A percentile compares a stretch with the other conserved stretches of the same genome.
Conservation (phyloP, 64 coral and sea anemone genomes). For the Dendronephthya gigantea region DNA sequence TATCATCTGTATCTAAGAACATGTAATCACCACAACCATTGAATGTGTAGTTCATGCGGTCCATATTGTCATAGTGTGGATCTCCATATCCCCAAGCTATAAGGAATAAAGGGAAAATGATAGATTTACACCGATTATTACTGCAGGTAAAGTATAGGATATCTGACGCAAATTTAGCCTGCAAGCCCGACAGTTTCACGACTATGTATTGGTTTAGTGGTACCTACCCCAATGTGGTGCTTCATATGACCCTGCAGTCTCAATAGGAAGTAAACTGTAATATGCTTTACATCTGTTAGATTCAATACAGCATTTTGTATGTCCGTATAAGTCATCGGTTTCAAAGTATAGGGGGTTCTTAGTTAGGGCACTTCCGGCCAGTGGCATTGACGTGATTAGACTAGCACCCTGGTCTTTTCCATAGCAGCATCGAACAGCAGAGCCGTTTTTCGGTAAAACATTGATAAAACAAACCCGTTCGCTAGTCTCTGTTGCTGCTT, state of each 20-base stretch:
- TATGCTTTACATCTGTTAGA: not conserved
- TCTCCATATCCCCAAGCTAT: not conserved
- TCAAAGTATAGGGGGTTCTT: not conserved
- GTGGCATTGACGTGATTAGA: not conserved
- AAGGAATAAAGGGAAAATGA: not conserved
- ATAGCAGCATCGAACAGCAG: not conserved
- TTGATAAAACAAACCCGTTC: not conserved
- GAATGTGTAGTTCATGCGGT: not conserved
- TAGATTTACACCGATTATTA: no score
- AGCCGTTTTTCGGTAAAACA: not conserved
- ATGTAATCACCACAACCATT: constrained; percentile 13
- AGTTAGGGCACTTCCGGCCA: not conserved
- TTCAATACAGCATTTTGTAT: not conserved
- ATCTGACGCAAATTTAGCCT: no score
- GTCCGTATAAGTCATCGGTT: not conserved
- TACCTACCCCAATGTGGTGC: not conserved
- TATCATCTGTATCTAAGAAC: not conserved
- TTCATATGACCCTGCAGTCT: not conserved
- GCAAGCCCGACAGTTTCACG: no score
- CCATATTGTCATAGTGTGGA: not conserved
- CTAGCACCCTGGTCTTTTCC: not conserved
- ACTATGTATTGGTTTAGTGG: no score
- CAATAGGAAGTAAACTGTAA: not conserved
- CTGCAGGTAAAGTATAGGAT: no score
- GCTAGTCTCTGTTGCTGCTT: not conserved